A percentile compares a stretch with the other conserved stretches of the same genome.
These are phyloP conservation scores for Raja brachyura DNA, from an alignment of 2,113 vertebrate species.

Conservation along the genomic window DNA sequence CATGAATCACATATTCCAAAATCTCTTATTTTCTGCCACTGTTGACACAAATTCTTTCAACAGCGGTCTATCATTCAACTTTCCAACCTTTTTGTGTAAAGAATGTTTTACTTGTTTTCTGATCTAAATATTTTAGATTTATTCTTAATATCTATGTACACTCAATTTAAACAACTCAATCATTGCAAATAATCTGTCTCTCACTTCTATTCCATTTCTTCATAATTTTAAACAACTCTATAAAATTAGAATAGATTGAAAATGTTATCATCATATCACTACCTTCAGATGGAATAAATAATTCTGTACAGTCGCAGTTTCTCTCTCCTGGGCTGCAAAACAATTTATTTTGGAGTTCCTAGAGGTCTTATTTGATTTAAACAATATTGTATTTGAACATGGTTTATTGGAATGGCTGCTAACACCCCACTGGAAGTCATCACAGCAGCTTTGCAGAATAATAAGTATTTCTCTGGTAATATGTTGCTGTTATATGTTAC, in stretches of 20 bases:
- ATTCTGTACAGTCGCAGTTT: neutral
- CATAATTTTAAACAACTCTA: neutral
- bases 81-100: neutral
- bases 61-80: neutral
- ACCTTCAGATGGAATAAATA: neutral
- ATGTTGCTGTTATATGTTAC: neutral
- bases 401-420: neutral
- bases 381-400: neutral
- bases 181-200: neutral
- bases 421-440: constrained; percentile 9
- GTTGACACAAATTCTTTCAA: neutral
- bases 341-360: constrained; percentile 7
- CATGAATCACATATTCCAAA: neutral
- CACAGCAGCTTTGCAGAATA: neutral
- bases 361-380: neutral
- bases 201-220: neutral
- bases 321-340: neutral
- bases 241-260: neutral
- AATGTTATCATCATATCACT: neutral
- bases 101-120: neutral
- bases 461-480: neutral
- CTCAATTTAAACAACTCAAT: neutral
- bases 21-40: neutral
- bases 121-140: neutral
- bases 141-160: neutral